phyloP scores from a whole-genome alignment of 2,797 vertebrate species.

The Pogoniulus pusillus region DNA sequence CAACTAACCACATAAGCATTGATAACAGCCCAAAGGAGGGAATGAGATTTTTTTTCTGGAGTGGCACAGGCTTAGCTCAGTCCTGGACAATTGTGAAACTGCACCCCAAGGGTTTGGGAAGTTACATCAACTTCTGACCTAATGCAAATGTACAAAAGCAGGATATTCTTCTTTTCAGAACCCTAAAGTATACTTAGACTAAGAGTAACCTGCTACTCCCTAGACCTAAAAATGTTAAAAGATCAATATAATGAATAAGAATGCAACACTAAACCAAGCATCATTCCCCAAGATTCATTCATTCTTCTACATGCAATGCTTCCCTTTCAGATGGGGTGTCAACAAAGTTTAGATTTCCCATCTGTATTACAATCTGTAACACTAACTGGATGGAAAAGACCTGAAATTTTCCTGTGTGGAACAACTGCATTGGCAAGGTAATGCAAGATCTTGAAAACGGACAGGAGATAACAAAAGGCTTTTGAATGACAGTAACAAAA shows the following conservation, averaged over 20 bases:
- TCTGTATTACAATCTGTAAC: not conserved
- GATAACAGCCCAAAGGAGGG: not conserved
- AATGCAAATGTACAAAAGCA: not conserved
- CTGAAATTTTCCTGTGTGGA: not conserved
- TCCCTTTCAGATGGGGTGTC: not conserved
- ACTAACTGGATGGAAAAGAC: not conserved
- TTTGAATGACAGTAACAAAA: not conserved
- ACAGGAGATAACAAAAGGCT: not conserved
- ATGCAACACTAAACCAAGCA: not conserved
- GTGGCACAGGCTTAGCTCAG: not conserved
- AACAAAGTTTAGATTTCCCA: not conserved
- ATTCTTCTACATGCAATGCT: not conserved
- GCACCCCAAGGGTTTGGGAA: not conserved
- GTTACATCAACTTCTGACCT: not conserved
- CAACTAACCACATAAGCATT: not conserved
- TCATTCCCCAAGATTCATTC: not conserved
- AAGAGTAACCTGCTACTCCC: not conserved
- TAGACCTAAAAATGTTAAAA: not conserved
- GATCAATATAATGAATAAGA: not conserved
- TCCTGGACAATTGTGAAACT: not conserved
- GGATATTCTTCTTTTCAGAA: not conserved
- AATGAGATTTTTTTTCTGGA: not conserved
- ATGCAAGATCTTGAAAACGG: not conserved
- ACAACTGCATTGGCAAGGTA: not conserved
- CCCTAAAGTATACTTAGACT: not conserved